Evolutionary conservation across 1,140 invertebrate species (phyloP), one percentile per base, ranked within the genome.

Genomic region (Lordiphosa stackelbergi): DNA sequence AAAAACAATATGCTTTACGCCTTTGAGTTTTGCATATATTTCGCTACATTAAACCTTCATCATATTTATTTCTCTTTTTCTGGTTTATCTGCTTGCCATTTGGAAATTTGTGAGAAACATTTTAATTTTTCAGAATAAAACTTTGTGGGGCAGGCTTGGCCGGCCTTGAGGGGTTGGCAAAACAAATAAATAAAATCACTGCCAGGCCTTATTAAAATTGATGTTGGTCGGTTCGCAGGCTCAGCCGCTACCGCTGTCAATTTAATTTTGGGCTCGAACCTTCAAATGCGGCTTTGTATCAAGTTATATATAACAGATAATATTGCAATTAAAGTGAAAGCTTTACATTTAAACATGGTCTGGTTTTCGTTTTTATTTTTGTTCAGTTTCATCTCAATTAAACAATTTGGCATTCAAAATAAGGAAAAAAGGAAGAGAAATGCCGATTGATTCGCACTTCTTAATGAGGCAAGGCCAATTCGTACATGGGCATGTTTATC

Each of bases 261-360:
- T 68, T 66, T 66, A 45, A 52, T 54, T 72, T 57, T 12, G 54
- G 10, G 28, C 28, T 56, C 12, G 54, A 42, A 19, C 54, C 46
- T 36, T 63, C 55, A 38, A 34, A 52, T 53, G 54, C 59, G 63
- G 58, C 59, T 52, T 53, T 59, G 19, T 36, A 37, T 19, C 35
- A 48, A 41, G 22, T 66, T 41, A 16, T 19, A 47, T 37, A 55
- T 51, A 7, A 19, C 43, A 46, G 71, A 79, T 72, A 75, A 69
- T 66, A 58, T 72, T 77, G 72, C 68, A 81, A 83, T 83, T 83
- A 81, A 61, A 77, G 68, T 83, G 53, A 81, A 72, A 81, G 77
- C 77, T 72, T 83, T 81, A 59, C 61, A 40, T 40, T 58, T 37
- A 13, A 40, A 16, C n/a, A 22, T 28, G 10, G 19, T 19, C 19